A percentile compares a stretch with the other conserved stretches of the same genome.
phyloP scores from a whole-genome alignment of 2,113 vertebrate genomes.

The Peromyscus polionotus region DNA sequence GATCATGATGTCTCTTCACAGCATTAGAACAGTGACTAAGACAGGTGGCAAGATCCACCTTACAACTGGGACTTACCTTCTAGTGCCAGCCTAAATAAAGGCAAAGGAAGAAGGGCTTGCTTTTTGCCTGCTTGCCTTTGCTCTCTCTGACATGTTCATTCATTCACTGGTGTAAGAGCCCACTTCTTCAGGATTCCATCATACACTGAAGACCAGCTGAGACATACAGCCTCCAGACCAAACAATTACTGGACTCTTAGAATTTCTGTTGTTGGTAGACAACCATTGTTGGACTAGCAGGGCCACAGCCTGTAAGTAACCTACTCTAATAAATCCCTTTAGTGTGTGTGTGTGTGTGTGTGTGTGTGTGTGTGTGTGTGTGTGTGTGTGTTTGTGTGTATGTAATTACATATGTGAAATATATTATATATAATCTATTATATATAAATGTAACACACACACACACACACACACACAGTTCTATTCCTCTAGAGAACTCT shows the following conservation, averaged over 20 bases:
- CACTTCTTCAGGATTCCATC: background rate
- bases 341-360: background rate
- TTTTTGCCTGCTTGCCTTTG: background rate
- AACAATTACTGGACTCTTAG: background rate
- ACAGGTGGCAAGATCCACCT: background rate
- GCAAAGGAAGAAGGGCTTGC: background rate
- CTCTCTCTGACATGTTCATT: background rate
- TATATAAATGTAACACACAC: background rate
- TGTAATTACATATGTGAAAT: background rate
- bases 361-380: too few species aligned
- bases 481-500: background rate
- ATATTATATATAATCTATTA: background rate
- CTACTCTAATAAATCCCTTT: background rate
- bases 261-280: background rate
- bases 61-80: background rate
- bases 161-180: background rate
- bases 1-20: background rate
- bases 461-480: background rate
- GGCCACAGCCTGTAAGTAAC: background rate
- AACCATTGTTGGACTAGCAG: background rate
- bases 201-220: background rate
- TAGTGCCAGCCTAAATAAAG: background rate
- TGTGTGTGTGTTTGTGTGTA: background rate
- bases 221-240: too few species aligned
- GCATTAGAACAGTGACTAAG: background rate